Evolutionary conservation across 2,888 invertebrate species (phyloP), one percentile per base, ranked within the genome.

Genomic region (Itoplectis maculator): DNA sequence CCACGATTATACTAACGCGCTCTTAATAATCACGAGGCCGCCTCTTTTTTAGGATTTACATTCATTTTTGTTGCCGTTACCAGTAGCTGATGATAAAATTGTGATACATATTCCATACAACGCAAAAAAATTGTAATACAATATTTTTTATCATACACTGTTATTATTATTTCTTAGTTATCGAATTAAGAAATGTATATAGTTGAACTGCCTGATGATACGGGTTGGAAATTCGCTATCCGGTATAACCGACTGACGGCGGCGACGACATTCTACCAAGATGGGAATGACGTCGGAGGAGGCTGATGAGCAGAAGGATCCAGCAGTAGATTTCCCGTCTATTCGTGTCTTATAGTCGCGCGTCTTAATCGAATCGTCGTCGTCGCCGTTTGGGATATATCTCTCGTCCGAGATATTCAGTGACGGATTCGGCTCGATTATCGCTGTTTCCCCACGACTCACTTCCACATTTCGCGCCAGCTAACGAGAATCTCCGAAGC

Each of bases 381-480:
- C 66, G 61, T 56, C 66, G 37, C 76, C 51, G 68, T 79, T 68
- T 54, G 72, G 42, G 68, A 73, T 68, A 51, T 73, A 73, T 68
- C 68, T 2, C 29, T 3, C 29, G 29, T 51, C 63, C 18, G 59
- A 68, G 68, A 79, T 73, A 76, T 79, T 76, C 76, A 61, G 72
- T 82, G 82, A 82, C 68, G 68, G 54, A 79, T 82, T 79, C 61
- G 18, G 66, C 29, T 76, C 79, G 76, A 82, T 82, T 79, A 82
- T 82, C 82, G 68, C 79, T 40, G 72, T 82, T 79, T 82, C 68
- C 82, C 68, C 51, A 82, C 75, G 70, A 66, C 76, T 76, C 66
- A 13, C 9, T 20, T 49, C 47, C 7, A 37, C n/a, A 54, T 65
- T 65, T 54, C 29, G 66, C 61, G 23, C 59, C n/a, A 15, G 35